Base-by-base conservation (phyloP, 2,888 invertebrate species). In the Erebia palarica region DNA sequence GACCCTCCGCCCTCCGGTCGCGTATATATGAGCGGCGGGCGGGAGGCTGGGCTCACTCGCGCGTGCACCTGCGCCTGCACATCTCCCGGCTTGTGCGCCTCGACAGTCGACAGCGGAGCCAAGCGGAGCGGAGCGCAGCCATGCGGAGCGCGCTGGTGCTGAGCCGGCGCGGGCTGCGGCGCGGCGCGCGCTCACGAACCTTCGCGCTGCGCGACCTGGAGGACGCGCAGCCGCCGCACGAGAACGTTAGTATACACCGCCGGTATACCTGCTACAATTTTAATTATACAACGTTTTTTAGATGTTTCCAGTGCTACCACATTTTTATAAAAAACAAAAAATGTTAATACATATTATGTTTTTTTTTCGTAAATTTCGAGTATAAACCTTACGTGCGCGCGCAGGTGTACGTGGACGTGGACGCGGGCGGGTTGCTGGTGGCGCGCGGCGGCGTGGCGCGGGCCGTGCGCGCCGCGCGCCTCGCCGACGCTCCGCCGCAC, bases 371-470 rank as follows among this genome's bases (percentile, higher is more conserved):
- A 27, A 27, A 36, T 0, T 36, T 36, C 7, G 36, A 36, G 36
- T 36, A 2, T 7, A 36, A 36, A 36, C 55, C 72, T 78, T 18
- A n/a, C n/a, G 60, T 73, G 72, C 72, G 75, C 60, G 73, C 72
- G 49, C 78, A 88, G 88, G 80, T 88, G 72, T 86, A 82, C 74
- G 79, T 83, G 68, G 88, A 86, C 68, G 72, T 81, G 77, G 88
- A 86, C 74, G 72, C 76, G 65, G 60, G 73, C 59, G 73, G 72
- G 60, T 63, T 59, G 73, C 76, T 73, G 74, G 68, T 73, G 49
- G 71, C 78, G 67, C 73, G 79, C 44, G 76, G 78, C 16, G 78
- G 77, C 21, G 75, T 72, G 49, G 77, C 77, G 61, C 75, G 72
- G 57, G 74, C 76, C 55, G 73, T 73, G 49, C 69, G 77, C 72